These are phyloP conservation scores for Caenorhabditis wallacei DNA, from an alignment of 2,888 invertebrate genomes.

Conservation along the genomic window DNA sequence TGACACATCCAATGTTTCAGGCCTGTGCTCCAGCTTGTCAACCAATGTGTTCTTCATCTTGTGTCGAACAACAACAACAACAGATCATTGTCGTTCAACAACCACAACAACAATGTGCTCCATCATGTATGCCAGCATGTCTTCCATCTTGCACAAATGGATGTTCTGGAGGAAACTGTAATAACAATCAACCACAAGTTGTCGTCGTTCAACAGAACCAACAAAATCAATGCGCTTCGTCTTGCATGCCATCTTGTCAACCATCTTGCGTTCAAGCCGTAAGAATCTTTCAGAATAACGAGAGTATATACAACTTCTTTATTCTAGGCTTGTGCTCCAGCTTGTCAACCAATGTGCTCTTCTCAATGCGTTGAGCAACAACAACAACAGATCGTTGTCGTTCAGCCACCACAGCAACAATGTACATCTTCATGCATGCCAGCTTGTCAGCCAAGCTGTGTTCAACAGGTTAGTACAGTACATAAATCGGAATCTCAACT, in stretches of 20 bases:
- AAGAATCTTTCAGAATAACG: neutral
- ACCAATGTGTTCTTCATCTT: slow-evolving; percentile 69
- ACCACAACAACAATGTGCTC: slow-evolving; percentile 68
- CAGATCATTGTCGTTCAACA: slow-evolving; percentile 71
- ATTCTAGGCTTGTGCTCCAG: slow-evolving; percentile 70
- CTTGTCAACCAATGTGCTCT: slow-evolving; percentile 76
- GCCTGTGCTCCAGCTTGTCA: slow-evolving; percentile 72
- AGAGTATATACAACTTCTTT: neutral
- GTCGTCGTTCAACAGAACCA: slow-evolving; percentile 68
- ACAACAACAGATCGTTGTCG: slow-evolving; percentile 66
- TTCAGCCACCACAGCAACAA: slow-evolving; percentile 69
- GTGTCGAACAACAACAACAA: slow-evolving; percentile 68
- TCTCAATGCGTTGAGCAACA: slow-evolving; percentile 72
- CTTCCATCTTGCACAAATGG: slow-evolving; percentile 68
- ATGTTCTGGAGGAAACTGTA: slow-evolving; percentile 58
- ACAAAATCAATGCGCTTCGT: slow-evolving; percentile 69
- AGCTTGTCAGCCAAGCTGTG: slow-evolving; percentile 61
- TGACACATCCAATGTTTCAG: too few species aligned
- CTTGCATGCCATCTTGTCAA: slow-evolving; percentile 78
- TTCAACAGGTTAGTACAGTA: slow-evolving; percentile 54
- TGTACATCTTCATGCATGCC: slow-evolving; percentile 69
- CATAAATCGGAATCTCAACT: neutral
- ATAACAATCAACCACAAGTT: slow-evolving; percentile 63
- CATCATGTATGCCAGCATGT: slow-evolving; percentile 75
- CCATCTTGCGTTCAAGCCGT: slow-evolving; percentile 73